Evolutionary conservation across 2,797 vertebrate species (phyloP).

Genomic region (Rhadinocentrus ornatus): DNA sequence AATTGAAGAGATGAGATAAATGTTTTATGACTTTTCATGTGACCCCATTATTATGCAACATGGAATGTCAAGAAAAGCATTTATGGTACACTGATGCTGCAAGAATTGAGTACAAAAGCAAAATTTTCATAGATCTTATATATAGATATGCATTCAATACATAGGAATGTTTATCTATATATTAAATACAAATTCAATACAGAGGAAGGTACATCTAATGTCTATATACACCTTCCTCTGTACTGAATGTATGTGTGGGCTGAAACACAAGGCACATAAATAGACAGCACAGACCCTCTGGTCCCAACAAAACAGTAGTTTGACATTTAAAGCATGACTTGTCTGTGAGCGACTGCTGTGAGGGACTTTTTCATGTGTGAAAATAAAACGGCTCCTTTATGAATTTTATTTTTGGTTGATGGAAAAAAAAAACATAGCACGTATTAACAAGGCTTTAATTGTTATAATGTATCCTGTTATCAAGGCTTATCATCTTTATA

Average conservation of each 20-base stretch:
- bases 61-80: neutral
- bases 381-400: slow-evolving; percentile 15
- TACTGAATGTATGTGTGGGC: too few relatives aligned
- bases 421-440: slow-evolving; percentile 4
- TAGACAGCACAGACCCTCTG: slow-evolving; percentile 11
- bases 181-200: too few relatives aligned
- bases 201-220: too few relatives aligned
- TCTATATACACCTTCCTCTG: too few relatives aligned
- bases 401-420: slow-evolving; percentile 12
- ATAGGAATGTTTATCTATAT: too few relatives aligned
- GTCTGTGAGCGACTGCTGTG: slow-evolving; percentile 5
- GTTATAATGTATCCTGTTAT: slow-evolving; percentile 11
- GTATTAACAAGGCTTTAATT: slow-evolving; percentile 13
- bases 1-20: neutral
- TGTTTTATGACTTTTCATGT: neutral
- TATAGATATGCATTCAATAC: too few relatives aligned
- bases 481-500: slow-evolving; percentile 15
- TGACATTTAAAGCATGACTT: slow-evolving; percentile 39
- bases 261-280: slow-evolving; percentile 16
- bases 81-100: neutral
- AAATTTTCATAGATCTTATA: neutral
- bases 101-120: neutral
- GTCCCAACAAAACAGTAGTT: slow-evolving; percentile 12
- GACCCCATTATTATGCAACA: neutral
- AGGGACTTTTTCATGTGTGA: slow-evolving; percentile 19